Conservation (phyloP, 2,113 vertebrate species). For the Neolamprologus hecqui region DNA sequence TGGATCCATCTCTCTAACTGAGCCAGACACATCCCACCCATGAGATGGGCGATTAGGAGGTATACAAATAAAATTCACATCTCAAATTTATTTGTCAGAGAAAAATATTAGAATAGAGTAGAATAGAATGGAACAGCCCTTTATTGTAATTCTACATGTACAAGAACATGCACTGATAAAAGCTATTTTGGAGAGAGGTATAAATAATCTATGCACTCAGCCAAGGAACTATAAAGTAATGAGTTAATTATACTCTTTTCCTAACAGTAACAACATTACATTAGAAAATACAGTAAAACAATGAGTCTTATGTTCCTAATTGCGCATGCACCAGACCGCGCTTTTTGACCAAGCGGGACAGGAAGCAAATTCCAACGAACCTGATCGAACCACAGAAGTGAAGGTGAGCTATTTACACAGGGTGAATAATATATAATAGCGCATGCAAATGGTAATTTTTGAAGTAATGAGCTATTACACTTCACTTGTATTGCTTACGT, state of each 20-base stretch:
- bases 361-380: background rate
- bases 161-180: background rate
- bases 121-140: background rate
- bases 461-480: background rate
- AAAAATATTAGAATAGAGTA: background rate
- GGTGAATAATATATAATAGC: background rate
- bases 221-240: background rate
- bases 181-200: background rate
- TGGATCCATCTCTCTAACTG: background rate
- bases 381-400: background rate
- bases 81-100: background rate
- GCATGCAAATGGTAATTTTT: background rate
- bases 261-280: background rate
- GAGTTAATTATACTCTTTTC: fast-evolving
- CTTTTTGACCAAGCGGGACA: background rate
- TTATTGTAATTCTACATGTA: background rate
- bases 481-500: background rate
- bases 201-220: background rate
- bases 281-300: background rate
- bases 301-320: background rate
- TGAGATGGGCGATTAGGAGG: background rate
- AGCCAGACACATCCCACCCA: background rate
- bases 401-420: fast-evolving
- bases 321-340: fast-evolving
- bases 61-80: background rate